These are phyloP conservation scores for Nomada ruficornis DNA, from an alignment of 2,888 invertebrate genomes.

Conservation along the genomic window DNA sequence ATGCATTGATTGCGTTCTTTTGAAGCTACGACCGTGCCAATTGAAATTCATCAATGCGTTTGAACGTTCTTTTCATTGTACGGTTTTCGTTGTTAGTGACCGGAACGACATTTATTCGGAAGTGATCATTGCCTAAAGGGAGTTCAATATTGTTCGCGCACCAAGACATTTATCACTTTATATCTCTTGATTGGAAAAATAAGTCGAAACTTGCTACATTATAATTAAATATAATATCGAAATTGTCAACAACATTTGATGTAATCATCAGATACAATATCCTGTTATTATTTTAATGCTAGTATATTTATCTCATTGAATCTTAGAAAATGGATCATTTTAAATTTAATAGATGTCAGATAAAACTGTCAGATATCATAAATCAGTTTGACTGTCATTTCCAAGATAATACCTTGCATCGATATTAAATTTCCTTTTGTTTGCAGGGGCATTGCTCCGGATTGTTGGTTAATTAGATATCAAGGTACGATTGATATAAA, in stretches of 20 bases:
- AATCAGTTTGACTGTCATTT: neutral
- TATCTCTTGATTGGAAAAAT: too few relatives aligned
- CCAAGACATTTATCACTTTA: too few relatives aligned
- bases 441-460: neutral
- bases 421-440: neutral
- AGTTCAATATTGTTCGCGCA: too few relatives aligned
- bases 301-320: too few relatives aligned
- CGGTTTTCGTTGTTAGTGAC: neutral
- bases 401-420: neutral
- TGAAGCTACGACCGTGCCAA: neutral
- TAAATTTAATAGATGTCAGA: neutral
- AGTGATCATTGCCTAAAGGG: too few relatives aligned
- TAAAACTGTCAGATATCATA: too few relatives aligned
- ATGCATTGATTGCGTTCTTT: slow-evolving; percentile 13
- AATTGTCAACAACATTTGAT: too few relatives aligned
- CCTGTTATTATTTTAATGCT: neutral
- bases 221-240: too few relatives aligned
- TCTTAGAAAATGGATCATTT: neutral
- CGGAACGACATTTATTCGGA: too few relatives aligned
- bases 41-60: neutral
- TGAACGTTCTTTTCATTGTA: neutral
- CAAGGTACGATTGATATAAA: neutral
- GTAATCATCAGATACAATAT: too few relatives aligned
- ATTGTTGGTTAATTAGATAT: neutral
- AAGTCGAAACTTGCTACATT: too few relatives aligned